Conservation (phyloP, 1,140 invertebrate species). For the Drosophila micromelanica region DNA sequence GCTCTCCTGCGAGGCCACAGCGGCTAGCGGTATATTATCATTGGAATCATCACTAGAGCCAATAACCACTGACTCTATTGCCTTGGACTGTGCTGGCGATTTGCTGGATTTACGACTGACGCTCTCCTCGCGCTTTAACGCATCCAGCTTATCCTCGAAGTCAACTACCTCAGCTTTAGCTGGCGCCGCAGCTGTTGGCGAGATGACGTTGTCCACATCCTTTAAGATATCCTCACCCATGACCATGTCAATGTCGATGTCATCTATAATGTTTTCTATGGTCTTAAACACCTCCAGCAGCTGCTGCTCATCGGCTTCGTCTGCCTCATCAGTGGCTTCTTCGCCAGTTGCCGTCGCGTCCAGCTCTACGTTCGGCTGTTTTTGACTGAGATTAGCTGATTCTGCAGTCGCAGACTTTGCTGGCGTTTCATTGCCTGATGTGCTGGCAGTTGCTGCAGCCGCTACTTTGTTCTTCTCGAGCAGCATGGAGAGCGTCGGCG, state of each 20-base stretch:
- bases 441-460: slow-evolving; percentile 85
- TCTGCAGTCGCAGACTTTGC: slow-evolving; percentile 5
- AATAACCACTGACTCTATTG: slow-evolving; percentile 50
- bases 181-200: slow-evolving; percentile 21
- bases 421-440: slow-evolving; percentile 7
- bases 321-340: slow-evolving; percentile 49
- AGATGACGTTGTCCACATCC: slow-evolving; percentile 59
- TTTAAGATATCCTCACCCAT: slow-evolving; percentile 77
- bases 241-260: slow-evolving; percentile 77
- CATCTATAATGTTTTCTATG: slow-evolving; percentile 77
- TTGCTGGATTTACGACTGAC: slow-evolving; percentile 21
- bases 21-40: slow-evolving; percentile 72
- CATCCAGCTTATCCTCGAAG: slow-evolving; percentile 66
- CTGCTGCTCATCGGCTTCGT: slow-evolving; percentile 67
- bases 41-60: slow-evolving; percentile 77
- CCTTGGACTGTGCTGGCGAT: slow-evolving; percentile 32
- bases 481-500: slow-evolving; percentile 88
- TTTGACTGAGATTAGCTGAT: background rate
- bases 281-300: slow-evolving; percentile 77
- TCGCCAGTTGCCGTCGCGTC: slow-evolving; percentile 15
- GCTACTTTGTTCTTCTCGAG: slow-evolving; percentile 86
- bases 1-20: slow-evolving; percentile 64
- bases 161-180: slow-evolving; percentile 49
- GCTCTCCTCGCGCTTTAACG: slow-evolving; percentile 50
- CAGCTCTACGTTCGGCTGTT: slow-evolving; percentile 30